phyloP scores from a whole-genome alignment of 2,888 invertebrate genomes.

The Drosophila melanocephala region DNA sequence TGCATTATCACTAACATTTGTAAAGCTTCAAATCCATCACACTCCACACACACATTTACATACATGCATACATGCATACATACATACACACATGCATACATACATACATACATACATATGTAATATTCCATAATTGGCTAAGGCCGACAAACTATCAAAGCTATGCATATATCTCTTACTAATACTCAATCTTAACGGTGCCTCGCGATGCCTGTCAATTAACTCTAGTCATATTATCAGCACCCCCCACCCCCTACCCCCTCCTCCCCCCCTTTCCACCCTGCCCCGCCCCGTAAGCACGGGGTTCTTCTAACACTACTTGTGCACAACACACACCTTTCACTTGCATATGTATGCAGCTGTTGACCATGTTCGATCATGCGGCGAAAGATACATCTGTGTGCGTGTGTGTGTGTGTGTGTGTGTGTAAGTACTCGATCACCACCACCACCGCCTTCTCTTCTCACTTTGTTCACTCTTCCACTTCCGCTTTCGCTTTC shows the following conservation, averaged over 20 bases:
- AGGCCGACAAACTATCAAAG: neutral
- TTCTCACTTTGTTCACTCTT: slow-evolving; percentile 23
- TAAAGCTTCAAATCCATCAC: slow-evolving; percentile 31
- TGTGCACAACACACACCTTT: neutral
- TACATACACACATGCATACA: neutral
- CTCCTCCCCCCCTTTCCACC: no score
- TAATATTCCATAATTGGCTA: neutral
- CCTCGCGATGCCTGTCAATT: neutral
- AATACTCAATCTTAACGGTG: slow-evolving; percentile 1
- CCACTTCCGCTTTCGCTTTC: neutral
- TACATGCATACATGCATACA: neutral
- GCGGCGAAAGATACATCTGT: slow-evolving; percentile 21
- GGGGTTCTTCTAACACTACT: neutral
- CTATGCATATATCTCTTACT: neutral
- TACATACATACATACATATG: neutral
- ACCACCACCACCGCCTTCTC: slow-evolving; percentile 8
- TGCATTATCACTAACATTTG: slow-evolving; percentile 33
- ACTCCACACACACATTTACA: slow-evolving; percentile 12
- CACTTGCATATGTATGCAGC: neutral
- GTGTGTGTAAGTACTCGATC: slow-evolving; percentile 31
- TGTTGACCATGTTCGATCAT: slow-evolving; percentile 6
- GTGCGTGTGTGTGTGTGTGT: slow-evolving; percentile 20
- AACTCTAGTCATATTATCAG: neutral
- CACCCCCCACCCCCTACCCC: neutral
- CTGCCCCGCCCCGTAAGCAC: neutral